Base-by-base conservation (phyloP, 1,140 invertebrate genomes). In the Lasioglossum albipes region DNA sequence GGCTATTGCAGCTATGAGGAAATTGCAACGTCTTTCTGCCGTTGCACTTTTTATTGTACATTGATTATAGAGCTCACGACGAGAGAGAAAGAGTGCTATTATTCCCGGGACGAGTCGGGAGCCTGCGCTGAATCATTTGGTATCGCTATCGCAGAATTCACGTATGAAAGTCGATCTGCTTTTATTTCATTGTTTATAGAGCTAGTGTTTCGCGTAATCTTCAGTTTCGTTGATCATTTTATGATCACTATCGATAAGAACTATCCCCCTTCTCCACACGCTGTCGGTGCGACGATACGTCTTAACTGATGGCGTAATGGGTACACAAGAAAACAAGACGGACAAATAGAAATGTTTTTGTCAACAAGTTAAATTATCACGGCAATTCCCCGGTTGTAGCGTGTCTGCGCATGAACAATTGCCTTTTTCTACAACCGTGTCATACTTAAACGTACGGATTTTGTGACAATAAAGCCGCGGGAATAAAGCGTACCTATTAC, bases 221-320 rank as follows among this genome's bases (percentile, higher is more conserved):
- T 9, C 18, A 42, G 18, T 42, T 66, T 66, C 20, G 1, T 5
- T 66, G 65, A 18, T 31, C 54, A 68, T 31, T 36, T 42, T 61
- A 79, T 52, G 31, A 73, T 62, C 16, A 75, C 22, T 73, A 76
- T 77, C n/a, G 73, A 81, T 85, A 81, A 31, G 36, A 57, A 10
- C 1, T 71, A 72, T 20, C 18, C 31, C 45, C 42, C 57, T 18
- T n/a, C 18, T 45, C 10, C 27, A 0, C 0, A 13, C 59, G 41
- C 16, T 27, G 22, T 74, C 42, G 61, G 69, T 75, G 18, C 65
- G 42, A 42, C 42, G 65, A 16, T 54, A 20, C 36, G 59, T 73
- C 45, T 64, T 52, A 41, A 13, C 18, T 42, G 62, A 49, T 82
- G 68, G 59, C 68, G 42, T 67, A 78, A 71, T 67, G 16, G 20